Evolutionary conservation across 2,113 vertebrate species (phyloP), one percentile per base, ranked within the genome.

Genomic region (Aythya baeri): DNA sequence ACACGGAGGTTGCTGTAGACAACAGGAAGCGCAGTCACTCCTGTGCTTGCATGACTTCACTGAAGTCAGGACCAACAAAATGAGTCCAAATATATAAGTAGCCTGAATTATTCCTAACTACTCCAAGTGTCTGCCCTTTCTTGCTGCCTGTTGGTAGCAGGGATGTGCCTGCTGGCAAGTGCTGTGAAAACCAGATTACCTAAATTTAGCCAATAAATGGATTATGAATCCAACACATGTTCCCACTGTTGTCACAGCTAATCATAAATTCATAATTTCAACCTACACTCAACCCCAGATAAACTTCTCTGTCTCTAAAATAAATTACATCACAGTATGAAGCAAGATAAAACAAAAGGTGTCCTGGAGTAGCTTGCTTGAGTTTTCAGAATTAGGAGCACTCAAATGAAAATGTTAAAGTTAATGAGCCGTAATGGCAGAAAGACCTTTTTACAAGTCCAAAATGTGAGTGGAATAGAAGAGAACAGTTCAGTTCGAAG

Each of bases 141-240:
- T 76, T 89, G 66, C 81, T 75, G 80, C 50, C 65, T 86, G 41
- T 54, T 5, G 27, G 0, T 73, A 73, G 78, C 89, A 83, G 89
- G 70, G 87, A 92, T 95, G 91, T 88, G 93, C 78, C 94, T 92
- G 74, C 93, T 96, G 91, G 93, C 89, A 88, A 93, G 93, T 76
- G 59, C 87, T 94, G 44, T 82, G 75, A 91, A 93, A 95, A 87
- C 81, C 86, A 95, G 91, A 97, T 95, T 96, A 94, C 95, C 91
- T 94, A 94, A 91, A 96, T 95, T 92, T 97, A 96, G 89, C 91
- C 89, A 94, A 66, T 97, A 95, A 96, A 87, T 94, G 74, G 94
- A 96, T 97, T 96, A 96, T 95, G 89, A 91, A 94, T 87, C 89
- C 71, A 94, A 67, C 87, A 70, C 95, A 46, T 91, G 80, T 94